phyloP scores from a whole-genome alignment of 2,797 vertebrate species.

The Ctenopoma multispine region DNA sequence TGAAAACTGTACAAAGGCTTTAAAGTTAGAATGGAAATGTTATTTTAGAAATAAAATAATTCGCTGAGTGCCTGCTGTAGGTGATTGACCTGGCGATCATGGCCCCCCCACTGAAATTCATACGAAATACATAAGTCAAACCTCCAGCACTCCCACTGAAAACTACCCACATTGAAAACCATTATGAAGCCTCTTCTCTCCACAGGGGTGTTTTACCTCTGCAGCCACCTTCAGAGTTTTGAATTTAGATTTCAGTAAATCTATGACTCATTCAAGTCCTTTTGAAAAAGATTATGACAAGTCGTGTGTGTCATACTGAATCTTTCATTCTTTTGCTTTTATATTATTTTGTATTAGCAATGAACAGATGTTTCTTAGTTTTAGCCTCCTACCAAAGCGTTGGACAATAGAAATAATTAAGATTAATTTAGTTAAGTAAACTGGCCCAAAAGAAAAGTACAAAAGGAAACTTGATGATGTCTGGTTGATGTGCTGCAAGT shows the following conservation, averaged over 20 bases:
- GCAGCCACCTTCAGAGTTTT: background rate
- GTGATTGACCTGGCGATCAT: background rate
- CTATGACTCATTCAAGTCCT: background rate
- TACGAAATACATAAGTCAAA: background rate
- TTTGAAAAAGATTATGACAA: background rate
- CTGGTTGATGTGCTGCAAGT: too few species aligned
- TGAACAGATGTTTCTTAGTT: background rate
- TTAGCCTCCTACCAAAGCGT: background rate
- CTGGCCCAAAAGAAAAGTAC: too few species aligned
- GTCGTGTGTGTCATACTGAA: background rate
- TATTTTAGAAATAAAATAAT: background rate
- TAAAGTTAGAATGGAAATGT: background rate
- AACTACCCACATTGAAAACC: background rate
- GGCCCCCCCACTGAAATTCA: background rate
- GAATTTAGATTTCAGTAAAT: background rate
- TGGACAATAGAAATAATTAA: background rate
- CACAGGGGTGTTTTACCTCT: background rate
- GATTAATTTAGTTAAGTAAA: constrained; percentile 1
- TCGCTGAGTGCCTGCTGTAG: background rate
- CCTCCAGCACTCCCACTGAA: background rate
- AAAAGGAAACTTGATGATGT: too few species aligned
- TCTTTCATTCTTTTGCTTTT: background rate
- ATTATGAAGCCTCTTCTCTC: background rate
- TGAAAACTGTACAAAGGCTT: background rate
- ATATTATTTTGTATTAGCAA: background rate